These are phyloP conservation scores for Lasioglossum figueresi DNA, from an alignment of 2,888 invertebrate genomes.

Conservation along the genomic window DNA sequence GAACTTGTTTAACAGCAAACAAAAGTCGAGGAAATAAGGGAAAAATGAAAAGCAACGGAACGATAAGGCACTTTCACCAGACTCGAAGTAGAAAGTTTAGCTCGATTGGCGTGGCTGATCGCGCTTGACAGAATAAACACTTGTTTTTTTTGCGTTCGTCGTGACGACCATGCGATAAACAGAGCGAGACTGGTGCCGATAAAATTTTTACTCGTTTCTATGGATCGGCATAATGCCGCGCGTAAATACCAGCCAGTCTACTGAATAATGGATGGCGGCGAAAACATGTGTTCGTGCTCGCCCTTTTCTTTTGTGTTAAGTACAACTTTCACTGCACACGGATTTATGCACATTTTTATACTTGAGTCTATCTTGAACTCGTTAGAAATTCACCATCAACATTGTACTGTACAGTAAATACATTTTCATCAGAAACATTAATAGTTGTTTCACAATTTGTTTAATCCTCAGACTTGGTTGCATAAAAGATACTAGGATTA, in stretches of 20 bases:
- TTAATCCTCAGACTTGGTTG: too few species aligned
- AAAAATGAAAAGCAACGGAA: constrained; percentile 16
- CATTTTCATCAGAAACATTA: background rate
- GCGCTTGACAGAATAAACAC: constrained; percentile 46
- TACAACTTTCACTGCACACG: constrained; percentile 1
- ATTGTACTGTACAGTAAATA: background rate
- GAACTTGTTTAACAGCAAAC: background rate
- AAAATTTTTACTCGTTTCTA: constrained; percentile 20
- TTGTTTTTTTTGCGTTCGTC: constrained; percentile 39
- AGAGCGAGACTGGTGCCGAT: constrained; percentile 42
- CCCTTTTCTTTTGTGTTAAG: background rate
- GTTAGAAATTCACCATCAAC: background rate
- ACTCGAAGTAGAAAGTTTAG: constrained; percentile 75
- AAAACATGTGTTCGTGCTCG: background rate
- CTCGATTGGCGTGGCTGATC: constrained; percentile 51
- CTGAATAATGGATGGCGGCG: constrained; percentile 6
- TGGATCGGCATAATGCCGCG: background rate
- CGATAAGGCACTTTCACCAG: constrained; percentile 63
- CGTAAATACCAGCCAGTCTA: background rate
- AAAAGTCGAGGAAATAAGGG: background rate
- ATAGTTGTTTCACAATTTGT: too few species aligned
- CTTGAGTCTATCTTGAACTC: background rate
- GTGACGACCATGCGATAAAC: constrained; percentile 26
- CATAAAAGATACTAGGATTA: too few species aligned
- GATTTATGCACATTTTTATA: background rate